Evolutionary conservation across 1,140 invertebrate species (phyloP).

Genomic region (Dendrolimus punctatus): DNA sequence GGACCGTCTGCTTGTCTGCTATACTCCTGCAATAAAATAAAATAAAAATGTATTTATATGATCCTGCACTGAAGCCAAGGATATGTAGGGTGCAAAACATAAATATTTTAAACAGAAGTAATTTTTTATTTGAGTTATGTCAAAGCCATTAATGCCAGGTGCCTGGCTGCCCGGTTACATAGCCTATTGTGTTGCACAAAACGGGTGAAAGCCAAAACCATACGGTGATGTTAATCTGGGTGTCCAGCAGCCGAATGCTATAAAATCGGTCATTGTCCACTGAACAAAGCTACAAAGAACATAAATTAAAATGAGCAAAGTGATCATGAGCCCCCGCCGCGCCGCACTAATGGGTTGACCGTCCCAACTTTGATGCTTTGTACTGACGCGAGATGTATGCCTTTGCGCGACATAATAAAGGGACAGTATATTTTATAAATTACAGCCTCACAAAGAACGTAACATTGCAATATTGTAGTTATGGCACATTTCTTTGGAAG

Average conservation of each 20-base stretch:
- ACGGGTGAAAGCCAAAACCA: slow-evolving; percentile 61
- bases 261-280: slow-evolving; percentile 58
- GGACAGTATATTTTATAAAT: slow-evolving; percentile 14
- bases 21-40: too few species aligned
- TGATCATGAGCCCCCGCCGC: slow-evolving; percentile 63
- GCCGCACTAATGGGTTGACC: slow-evolving; percentile 62
- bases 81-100: too few species aligned
- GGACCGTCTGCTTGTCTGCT: too few species aligned
- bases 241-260: slow-evolving; percentile 62
- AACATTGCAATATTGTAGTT: too few species aligned
- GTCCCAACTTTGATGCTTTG: slow-evolving; percentile 23
- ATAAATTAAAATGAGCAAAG: slow-evolving; percentile 69
- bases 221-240: slow-evolving; percentile 65
- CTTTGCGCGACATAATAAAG: slow-evolving; percentile 9
- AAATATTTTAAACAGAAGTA: too few species aligned
- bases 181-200: slow-evolving; percentile 64
- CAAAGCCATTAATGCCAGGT: slow-evolving; percentile 55
- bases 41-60: too few species aligned
- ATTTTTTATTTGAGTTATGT: slow-evolving; percentile 1
- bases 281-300: slow-evolving; percentile 64
- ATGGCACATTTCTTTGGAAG: too few species aligned
- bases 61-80: too few species aligned
- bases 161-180: slow-evolving; percentile 40
- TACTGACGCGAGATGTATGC: slow-evolving; percentile 6
- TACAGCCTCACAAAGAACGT: neutral